These are phyloP conservation scores for Ryuthela nishihirai DNA, from an alignment of 2,888 invertebrate genomes.

Conservation along the genomic window DNA sequence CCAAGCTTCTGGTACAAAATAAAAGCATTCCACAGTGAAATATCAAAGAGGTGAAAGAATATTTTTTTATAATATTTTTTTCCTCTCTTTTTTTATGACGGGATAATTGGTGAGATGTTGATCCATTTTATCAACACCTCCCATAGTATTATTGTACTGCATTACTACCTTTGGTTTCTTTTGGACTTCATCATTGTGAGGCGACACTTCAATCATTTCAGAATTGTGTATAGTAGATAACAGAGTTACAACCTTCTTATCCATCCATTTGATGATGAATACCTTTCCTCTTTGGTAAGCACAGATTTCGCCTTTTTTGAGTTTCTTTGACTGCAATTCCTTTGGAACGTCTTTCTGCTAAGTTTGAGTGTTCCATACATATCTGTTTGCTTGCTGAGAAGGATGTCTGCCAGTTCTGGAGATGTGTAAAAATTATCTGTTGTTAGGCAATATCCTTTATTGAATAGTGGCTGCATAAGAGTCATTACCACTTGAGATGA, in stretches of 20 bases:
- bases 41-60: constrained; percentile 3
- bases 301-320: constrained; percentile 22
- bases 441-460: constrained; percentile 24
- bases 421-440: constrained; percentile 25
- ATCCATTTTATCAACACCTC: constrained; percentile 8
- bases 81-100: constrained; percentile 8
- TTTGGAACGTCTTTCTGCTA: constrained; percentile 24
- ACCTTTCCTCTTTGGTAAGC: constrained; percentile 18
- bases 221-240: constrained; percentile 6
- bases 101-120: constrained; percentile 9
- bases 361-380: constrained; percentile 31
- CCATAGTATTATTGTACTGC: constrained; percentile 7
- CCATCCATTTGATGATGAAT: constrained; percentile 13
- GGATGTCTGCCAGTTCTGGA: constrained; percentile 3
- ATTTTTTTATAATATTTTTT: constrained; percentile 8
- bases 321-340: constrained; percentile 9
- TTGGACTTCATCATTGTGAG: background rate
- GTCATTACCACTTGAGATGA: constrained; percentile 14
- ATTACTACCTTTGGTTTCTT: constrained; percentile 8
- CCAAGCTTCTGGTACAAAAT: constrained; percentile 3
- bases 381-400: constrained; percentile 19
- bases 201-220: constrained; percentile 2
- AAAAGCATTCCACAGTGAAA: constrained; percentile 12
- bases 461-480: constrained; percentile 23
- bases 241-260: constrained; percentile 11